These are phyloP conservation scores for Trematocara nigrifrons DNA, from an alignment of 2,113 vertebrate genomes.

Conservation along the genomic window DNA sequence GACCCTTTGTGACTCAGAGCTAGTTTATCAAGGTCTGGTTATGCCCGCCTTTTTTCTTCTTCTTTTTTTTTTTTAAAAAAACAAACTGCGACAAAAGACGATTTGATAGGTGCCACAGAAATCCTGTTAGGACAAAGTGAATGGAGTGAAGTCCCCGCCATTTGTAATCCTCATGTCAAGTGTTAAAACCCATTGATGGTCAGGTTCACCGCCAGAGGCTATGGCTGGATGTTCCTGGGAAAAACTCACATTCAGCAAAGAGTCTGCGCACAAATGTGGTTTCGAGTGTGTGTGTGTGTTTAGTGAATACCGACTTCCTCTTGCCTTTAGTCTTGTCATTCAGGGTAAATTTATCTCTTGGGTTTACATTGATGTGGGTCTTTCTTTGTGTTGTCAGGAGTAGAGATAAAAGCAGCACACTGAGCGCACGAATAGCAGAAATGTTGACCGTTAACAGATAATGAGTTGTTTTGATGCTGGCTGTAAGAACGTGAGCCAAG, in stretches of 20 bases:
- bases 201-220: constrained; percentile 33
- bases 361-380: constrained; percentile 8
- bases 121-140: constrained; percentile 7
- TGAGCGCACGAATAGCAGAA: not conserved
- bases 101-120: constrained; percentile 15
- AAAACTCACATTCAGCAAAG: not conserved
- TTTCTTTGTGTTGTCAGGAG: not conserved
- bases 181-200: constrained; percentile 27
- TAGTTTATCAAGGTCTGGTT: not conserved
- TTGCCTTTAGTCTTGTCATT: not conserved
- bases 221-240: constrained; percentile 8
- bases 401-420: not conserved
- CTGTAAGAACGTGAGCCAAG: not conserved
- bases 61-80: not conserved
- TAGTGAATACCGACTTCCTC: not conserved
- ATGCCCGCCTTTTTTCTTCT: not conserved
- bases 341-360: not conserved
- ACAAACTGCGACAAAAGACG: constrained; percentile 21
- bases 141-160: not conserved
- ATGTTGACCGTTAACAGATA: not conserved
- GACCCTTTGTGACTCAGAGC: not conserved
- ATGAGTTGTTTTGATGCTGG: not conserved
- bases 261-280: not conserved
- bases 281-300: not conserved
- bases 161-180: constrained; percentile 25